Conservation (phyloP, 2,797 vertebrate genomes). For the Platalea minor region DNA sequence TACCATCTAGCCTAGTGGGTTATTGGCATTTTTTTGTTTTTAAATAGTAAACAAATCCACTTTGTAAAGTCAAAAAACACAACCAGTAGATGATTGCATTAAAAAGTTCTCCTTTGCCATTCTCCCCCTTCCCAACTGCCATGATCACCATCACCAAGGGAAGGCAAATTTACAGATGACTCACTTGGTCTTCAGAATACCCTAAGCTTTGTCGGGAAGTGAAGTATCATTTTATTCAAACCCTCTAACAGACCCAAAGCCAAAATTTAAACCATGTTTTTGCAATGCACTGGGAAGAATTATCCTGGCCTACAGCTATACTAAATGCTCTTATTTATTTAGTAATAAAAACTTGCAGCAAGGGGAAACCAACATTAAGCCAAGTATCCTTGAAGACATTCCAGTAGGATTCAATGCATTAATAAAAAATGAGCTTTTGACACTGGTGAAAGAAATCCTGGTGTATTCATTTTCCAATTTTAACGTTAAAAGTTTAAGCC, state of each 20-base stretch:
- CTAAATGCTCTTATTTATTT: slow-evolving; percentile 10
- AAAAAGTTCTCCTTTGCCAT: not conserved
- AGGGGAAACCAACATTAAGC: not conserved
- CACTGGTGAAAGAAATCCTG: not conserved
- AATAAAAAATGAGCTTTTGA: slow-evolving; percentile 7
- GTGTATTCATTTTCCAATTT: not conserved
- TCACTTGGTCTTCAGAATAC: not conserved
- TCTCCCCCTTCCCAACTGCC: not conserved
- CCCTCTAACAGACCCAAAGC: not conserved
- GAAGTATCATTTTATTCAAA: not conserved
- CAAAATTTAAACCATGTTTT: slow-evolving; percentile 22
- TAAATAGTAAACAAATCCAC: not conserved
- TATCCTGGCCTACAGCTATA: slow-evolving; percentile 13
- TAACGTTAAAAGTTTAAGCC: not conserved
- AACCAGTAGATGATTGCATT: not conserved
- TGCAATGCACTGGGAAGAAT: slow-evolving; percentile 5
- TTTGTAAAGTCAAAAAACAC: not conserved
- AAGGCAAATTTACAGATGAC: not conserved
- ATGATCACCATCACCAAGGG: not conserved
- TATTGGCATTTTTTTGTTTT: not conserved
- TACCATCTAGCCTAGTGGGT: not conserved
- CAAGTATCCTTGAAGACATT: slow-evolving; percentile 12
- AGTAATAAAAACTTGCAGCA: slow-evolving; percentile 21
- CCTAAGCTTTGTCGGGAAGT: not conserved
- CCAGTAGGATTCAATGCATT: not conserved